A percentile compares a stretch with the other conserved stretches of the same genome.
phyloP scores from a whole-genome alignment of 1,140 invertebrate genomes.

The Diabrotica virgifera region DNA sequence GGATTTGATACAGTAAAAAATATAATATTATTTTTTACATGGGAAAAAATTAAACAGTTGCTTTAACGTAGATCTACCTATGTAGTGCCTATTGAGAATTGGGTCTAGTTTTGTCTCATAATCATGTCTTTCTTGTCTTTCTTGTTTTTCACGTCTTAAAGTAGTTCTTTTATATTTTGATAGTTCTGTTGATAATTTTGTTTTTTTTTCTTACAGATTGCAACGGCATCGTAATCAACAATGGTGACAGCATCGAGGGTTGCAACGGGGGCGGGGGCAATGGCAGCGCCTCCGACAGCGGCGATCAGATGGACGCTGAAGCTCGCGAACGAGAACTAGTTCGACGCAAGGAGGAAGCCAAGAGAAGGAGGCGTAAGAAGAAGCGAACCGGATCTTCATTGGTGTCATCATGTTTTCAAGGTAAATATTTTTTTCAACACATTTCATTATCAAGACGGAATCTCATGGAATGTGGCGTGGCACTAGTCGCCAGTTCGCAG shows the following conservation, averaged over 20 bases:
- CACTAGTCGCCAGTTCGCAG: too few relatives aligned
- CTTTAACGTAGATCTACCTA: too few relatives aligned
- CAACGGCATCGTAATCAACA: conserved; percentile 25
- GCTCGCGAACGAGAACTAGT: conserved; percentile 58
- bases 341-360: conserved; percentile 79
- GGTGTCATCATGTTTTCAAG: conserved; percentile 85
- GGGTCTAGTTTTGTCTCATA: too few relatives aligned
- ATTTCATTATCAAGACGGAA: too few relatives aligned
- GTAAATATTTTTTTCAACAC: conserved; percentile 49
- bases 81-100: too few relatives aligned
- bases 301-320: conserved; percentile 49
- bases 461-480: too few relatives aligned
- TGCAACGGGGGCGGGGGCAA: conserved; percentile 37
- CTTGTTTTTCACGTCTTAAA: too few relatives aligned
- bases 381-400: conserved; percentile 82
- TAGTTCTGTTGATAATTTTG: background rate
- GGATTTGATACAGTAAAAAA: too few relatives aligned
- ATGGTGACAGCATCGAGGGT: conserved; percentile 29
- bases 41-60: too few relatives aligned
- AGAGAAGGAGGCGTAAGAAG: conserved; percentile 81
- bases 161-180: background rate
- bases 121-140: too few relatives aligned
- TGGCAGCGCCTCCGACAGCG: conserved; percentile 45
- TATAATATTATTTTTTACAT: too few relatives aligned
- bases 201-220: conserved; percentile 28